phyloP scores from a whole-genome alignment of 2,113 vertebrate species.

The Heterochromis multidens region DNA sequence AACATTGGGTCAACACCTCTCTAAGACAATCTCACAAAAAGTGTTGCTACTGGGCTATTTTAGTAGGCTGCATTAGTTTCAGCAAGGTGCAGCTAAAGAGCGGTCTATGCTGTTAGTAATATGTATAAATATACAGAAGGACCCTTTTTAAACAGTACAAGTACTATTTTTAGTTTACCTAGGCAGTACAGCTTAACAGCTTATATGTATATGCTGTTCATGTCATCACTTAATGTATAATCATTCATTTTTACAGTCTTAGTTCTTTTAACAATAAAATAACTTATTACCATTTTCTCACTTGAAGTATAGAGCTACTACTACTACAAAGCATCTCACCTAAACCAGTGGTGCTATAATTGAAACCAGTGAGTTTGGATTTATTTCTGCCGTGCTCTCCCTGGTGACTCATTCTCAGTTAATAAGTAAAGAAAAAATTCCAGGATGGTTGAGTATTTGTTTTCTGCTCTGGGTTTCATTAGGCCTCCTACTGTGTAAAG shows the following conservation, averaged over 20 bases:
- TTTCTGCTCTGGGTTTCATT: neutral
- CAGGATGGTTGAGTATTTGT: neutral
- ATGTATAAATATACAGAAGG: no score
- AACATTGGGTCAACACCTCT: no score
- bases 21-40: no score
- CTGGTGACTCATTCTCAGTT: neutral
- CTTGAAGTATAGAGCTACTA: neutral
- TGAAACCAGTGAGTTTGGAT: neutral
- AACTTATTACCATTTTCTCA: neutral
- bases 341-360: neutral
- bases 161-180: no score
- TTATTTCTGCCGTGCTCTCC: neutral
- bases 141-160: no score
- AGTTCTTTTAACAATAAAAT: neutral
- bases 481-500: neutral
- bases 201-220: neutral
- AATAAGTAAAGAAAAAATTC: constrained; percentile 5
- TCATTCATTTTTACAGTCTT: neutral
- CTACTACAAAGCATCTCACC: neutral
- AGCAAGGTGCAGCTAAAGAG: no score
- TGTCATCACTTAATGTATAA: neutral
- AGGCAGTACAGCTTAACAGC: no score
- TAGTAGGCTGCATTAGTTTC: no score
- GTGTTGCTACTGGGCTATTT: no score
- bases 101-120: no score